Evolutionary conservation across 2,797 vertebrate species (phyloP), one percentile per base, ranked within the genome.

Genomic region (Hydrolagus colliei): DNA sequence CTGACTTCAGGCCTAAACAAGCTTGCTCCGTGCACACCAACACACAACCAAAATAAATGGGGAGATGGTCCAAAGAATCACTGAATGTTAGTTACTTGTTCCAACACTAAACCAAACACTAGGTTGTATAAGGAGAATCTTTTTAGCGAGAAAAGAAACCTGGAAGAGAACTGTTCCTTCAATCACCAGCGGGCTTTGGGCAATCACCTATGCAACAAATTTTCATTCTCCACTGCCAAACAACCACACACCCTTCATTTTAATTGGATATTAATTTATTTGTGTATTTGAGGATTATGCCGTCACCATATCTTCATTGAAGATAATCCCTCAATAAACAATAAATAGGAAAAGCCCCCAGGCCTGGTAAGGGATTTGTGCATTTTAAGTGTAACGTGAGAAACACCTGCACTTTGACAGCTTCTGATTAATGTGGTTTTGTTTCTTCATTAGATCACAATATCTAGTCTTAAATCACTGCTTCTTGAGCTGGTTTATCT

Each of bases 381-480:
- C 85, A 73, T 73, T 86, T 8, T 27, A 59, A 11, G 3, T 22
- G 14, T n/a, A 85, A 65, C 75, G 87, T 84, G 87, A 87, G 87
- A 87, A 87, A 67, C 82, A 27, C 7, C 20, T 68, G 74, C 63
- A 85, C 63, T 32, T 63, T 79, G 52, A 80, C 14, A 89, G 18
- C 65, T 59, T 35, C 86, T 77, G 10, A 63, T 75, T 71, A 74
- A 87, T 12, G 71, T 73, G 62, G 18, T 84, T 86, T 62, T 74
- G 27, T 87, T 73, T 22, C 65, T 59, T 73, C 68, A 67, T 88
- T 35, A 85, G 71, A 72, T 86, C 87, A 85, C 79, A 73, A 20
- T 10, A 61, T 73, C 85, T 87, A 63, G 14, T 20, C 61, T 86
- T 32, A 85, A 86, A 59, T 76, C 68, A 72, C 67, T 82, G 67